phyloP scores from a whole-genome alignment of 2,797 vertebrate genomes.

The Tamandua tetradactyla region DNA sequence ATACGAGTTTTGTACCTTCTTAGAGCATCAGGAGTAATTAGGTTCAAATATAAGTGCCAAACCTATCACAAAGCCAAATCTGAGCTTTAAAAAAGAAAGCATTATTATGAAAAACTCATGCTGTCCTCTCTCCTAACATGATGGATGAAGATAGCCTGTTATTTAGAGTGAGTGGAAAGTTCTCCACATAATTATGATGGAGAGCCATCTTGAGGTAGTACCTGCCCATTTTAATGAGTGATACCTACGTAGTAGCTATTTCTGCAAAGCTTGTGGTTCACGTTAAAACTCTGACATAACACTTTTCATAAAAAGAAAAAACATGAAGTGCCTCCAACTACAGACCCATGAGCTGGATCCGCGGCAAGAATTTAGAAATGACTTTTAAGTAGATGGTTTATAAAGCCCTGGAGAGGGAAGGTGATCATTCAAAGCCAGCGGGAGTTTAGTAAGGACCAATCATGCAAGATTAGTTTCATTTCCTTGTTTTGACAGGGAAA shows the following conservation, averaged over 20 bases:
- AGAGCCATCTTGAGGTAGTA: not conserved
- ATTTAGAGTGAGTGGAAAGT: not conserved
- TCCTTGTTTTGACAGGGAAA: conserved; percentile 75
- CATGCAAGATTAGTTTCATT: conserved; percentile 54
- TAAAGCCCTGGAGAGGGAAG: conserved; percentile 18
- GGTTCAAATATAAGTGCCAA: not conserved
- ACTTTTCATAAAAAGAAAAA: not conserved
- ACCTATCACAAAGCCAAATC: not conserved
- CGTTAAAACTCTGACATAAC: not conserved
- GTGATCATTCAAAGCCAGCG: conserved; percentile 13
- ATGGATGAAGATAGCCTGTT: not conserved
- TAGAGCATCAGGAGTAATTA: not conserved
- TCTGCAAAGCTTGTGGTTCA: not conserved
- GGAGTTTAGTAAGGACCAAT: conserved; percentile 54
- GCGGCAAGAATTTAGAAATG: not conserved
- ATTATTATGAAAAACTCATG: not conserved
- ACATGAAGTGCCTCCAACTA: not conserved
- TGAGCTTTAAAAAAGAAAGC: not conserved
- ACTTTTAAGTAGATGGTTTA: conserved; percentile 37
- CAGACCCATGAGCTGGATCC: not conserved
- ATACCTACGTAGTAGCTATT: not conserved
- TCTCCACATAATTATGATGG: not conserved
- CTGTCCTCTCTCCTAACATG: not conserved
- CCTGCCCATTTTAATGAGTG: not conserved
- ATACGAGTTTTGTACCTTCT: not conserved